Conservation (phyloP, 2,797 vertebrate species). For the Gymnothorax reevesii region DNA sequence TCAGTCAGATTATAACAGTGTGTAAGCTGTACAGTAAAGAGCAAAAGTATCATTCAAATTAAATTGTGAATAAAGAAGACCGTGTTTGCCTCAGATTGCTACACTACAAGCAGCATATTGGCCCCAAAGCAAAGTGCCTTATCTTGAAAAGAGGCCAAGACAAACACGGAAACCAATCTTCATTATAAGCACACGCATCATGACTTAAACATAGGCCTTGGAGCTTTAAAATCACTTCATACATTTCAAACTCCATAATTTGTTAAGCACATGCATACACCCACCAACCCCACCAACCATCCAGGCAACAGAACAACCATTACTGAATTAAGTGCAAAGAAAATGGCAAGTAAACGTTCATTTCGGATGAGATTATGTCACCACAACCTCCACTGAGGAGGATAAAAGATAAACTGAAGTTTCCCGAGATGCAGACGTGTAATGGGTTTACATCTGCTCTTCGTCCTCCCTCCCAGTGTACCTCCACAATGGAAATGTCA, state of each 20-base stretch:
- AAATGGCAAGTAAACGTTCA: constrained; percentile 27
- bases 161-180: constrained; percentile 37
- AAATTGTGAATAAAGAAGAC: constrained; percentile 36
- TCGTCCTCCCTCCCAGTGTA: background rate
- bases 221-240: constrained; percentile 38
- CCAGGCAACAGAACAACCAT: constrained; percentile 21
- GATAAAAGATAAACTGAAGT: background rate
- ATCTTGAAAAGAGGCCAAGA: constrained; percentile 49
- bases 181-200: constrained; percentile 45
- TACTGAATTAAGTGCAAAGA: constrained; percentile 20
- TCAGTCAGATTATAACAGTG: too few species aligned
- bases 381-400: constrained; percentile 31
- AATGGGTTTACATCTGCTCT: constrained; percentile 14
- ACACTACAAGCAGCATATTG: constrained; percentile 30
- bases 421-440: background rate
- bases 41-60: constrained; percentile 18
- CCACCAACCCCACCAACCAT: constrained; percentile 13
- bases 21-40: too few species aligned
- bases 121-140: constrained; percentile 31
- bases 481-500: constrained; percentile 23
- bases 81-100: constrained; percentile 27
- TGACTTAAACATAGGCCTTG: constrained; percentile 34
- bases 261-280: constrained; percentile 30
- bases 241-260: constrained; percentile 40
- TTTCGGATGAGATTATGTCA: constrained; percentile 30